Conservation (phyloP, 2,113 vertebrate genomes). For the Ardeotis arabs region DNA sequence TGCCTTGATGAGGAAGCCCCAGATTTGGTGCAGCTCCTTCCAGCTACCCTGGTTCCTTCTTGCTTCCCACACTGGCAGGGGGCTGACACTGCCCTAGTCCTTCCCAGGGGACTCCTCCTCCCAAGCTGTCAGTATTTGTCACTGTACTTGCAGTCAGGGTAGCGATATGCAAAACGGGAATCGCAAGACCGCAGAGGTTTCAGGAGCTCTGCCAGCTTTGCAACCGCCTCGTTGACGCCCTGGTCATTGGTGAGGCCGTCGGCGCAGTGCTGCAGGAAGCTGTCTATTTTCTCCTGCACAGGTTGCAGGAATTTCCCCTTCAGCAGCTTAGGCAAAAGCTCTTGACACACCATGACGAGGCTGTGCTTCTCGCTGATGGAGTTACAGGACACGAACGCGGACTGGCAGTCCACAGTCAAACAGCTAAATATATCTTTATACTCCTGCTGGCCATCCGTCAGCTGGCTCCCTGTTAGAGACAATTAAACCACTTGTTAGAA, state of each 20-base stretch:
- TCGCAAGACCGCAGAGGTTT: conserved; percentile 77
- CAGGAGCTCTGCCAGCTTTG: conserved; percentile 70
- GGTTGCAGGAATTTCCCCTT: conserved; percentile 51
- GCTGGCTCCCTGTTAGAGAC: conserved; percentile 66
- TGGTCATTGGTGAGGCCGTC: not conserved
- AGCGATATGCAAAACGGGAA: conserved; percentile 80
- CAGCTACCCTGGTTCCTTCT: not conserved
- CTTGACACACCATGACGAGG: conserved; percentile 75
- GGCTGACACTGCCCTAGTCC: not conserved
- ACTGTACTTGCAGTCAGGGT: conserved; percentile 85
- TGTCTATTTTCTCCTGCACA: conserved; percentile 65
- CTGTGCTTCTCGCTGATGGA: conserved; percentile 74
- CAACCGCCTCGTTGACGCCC: not conserved
- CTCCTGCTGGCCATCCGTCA: conserved; percentile 4
- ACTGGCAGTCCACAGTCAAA: conserved; percentile 73
- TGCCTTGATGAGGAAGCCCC: not conserved
- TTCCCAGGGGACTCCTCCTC: not conserved
- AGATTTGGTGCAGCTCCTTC: not conserved
- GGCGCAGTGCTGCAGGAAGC: conserved; percentile 66
- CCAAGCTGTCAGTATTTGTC: conserved; percentile 55
- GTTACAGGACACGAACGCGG: conserved; percentile 67
- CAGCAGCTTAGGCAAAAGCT: conserved; percentile 77
- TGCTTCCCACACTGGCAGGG: accelerated
- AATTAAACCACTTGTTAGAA: not conserved
- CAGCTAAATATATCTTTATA: conserved; percentile 83